A percentile compares a stretch with the other conserved stretches of the same genome.
Conservation (phyloP, 2,888 invertebrate genomes). For the Erebia palarica region DNA sequence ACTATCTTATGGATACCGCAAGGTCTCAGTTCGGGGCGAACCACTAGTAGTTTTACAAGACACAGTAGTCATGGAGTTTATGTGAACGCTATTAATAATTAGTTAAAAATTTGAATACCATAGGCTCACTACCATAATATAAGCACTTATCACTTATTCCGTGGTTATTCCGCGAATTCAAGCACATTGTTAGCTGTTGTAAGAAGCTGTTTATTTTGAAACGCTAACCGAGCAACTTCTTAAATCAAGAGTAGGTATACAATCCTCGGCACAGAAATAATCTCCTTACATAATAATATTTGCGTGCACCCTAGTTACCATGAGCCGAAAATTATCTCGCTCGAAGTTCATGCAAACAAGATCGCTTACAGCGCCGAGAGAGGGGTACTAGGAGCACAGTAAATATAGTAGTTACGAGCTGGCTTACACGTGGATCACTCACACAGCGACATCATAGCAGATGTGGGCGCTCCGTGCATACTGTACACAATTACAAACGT, state of each 20-base stretch:
- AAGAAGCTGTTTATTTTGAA: background rate
- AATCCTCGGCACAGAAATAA: conserved; percentile 35
- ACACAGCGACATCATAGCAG: conserved; percentile 49
- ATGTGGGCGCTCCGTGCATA: conserved; percentile 44
- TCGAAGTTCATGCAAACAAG: conserved; percentile 48
- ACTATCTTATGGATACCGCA: too few species aligned
- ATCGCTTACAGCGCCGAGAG: conserved; percentile 53
- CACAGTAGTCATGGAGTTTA: background rate
- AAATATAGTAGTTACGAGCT: conserved; percentile 38
- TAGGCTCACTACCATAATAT: too few species aligned
- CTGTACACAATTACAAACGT: conserved; percentile 57
- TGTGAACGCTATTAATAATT: background rate
- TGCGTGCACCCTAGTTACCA: conserved; percentile 38
- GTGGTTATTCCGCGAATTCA: too few species aligned
- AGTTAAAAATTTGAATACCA: too few species aligned
- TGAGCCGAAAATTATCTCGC: conserved; percentile 44
- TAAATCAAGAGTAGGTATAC: conserved; percentile 12
- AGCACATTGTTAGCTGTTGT: too few species aligned
- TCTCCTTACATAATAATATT: conserved; percentile 40
- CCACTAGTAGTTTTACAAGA: background rate
- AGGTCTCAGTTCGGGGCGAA: too few species aligned
- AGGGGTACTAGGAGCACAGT: conserved; percentile 48
- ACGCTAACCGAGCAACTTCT: background rate
- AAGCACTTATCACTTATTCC: too few species aligned
- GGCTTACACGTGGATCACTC: conserved; percentile 57